These are phyloP conservation scores for Pholis gunnellus DNA, from an alignment of 2,113 vertebrate species.

Conservation along the genomic window DNA sequence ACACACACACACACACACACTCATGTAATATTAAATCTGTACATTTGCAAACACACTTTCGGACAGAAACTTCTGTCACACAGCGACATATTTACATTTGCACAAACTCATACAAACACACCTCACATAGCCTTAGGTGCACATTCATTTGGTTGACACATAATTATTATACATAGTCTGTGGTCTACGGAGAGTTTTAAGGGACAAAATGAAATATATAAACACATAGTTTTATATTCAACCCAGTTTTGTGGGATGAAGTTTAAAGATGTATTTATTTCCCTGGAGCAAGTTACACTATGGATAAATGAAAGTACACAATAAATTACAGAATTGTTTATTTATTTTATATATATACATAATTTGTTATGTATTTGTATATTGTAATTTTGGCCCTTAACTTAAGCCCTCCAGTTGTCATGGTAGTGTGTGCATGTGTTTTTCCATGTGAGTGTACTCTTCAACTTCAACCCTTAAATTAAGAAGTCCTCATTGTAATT, in stretches of 20 bases:
- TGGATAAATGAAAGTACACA: neutral
- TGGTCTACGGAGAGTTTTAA: neutral
- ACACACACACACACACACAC: neutral
- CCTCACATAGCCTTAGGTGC: no score
- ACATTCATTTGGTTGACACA: no score
- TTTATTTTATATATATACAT: neutral
- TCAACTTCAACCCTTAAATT: neutral
- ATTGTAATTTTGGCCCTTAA: neutral
- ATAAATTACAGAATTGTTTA: neutral
- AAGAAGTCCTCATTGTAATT: neutral
- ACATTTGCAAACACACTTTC: no score
- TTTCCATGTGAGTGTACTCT: neutral
- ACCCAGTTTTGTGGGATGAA: neutral
- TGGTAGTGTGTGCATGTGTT: neutral
- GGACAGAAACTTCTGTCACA: no score
- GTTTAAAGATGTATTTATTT: neutral
- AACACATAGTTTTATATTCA: neutral
- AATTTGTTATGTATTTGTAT: neutral
- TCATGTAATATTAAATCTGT: no score
- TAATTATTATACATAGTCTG: no score
- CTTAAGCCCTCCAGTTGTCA: neutral
- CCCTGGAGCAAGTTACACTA: neutral
- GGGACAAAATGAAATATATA: no score
- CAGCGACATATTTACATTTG: neutral
- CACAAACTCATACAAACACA: neutral